A percentile compares a stretch with the other conserved stretches of the same genome.
phyloP scores from a whole-genome alignment of 2,888 invertebrate genomes.

The Pherbina coryleti region DNA sequence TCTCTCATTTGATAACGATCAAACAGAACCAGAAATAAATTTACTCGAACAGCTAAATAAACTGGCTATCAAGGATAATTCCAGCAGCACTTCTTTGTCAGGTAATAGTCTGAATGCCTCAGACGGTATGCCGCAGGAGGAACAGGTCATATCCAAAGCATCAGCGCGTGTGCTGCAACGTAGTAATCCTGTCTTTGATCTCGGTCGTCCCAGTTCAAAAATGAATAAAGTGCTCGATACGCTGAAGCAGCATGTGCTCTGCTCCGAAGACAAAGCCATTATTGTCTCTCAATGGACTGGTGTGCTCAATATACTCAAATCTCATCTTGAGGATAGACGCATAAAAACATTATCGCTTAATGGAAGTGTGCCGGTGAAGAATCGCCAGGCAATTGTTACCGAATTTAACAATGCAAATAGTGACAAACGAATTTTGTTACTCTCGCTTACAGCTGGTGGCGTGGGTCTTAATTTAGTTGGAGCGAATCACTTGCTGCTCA shows the following conservation, averaged over 20 bases:
- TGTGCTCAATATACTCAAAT: slow-evolving; percentile 80
- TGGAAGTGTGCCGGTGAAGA: slow-evolving; percentile 80
- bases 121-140: slow-evolving; percentile 49
- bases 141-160: slow-evolving; percentile 72
- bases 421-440: slow-evolving; percentile 77
- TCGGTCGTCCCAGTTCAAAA: slow-evolving; percentile 75
- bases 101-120: slow-evolving; percentile 24
- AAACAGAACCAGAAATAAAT: slow-evolving; percentile 72
- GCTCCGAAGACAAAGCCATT: slow-evolving; percentile 78
- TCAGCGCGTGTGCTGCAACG: slow-evolving; percentile 75
- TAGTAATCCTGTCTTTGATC: slow-evolving; percentile 80
- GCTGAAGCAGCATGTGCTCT: slow-evolving; percentile 72
- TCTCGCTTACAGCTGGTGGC: slow-evolving; percentile 94
- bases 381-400: slow-evolving; percentile 78
- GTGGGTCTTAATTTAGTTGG: slow-evolving; percentile 94
- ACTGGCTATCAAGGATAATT: slow-evolving; percentile 71
- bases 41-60: slow-evolving; percentile 76
- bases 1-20: slow-evolving; percentile 61
- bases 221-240: slow-evolving; percentile 74
- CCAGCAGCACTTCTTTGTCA: slow-evolving; percentile 24
- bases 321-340: slow-evolving; percentile 72
- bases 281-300: slow-evolving; percentile 96
- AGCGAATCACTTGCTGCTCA: slow-evolving; percentile 89
- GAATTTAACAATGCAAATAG: slow-evolving; percentile 77
- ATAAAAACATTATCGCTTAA: slow-evolving; percentile 78